Conservation (phyloP, 2,888 invertebrate species). For the Trichogramma evanescens region DNA sequence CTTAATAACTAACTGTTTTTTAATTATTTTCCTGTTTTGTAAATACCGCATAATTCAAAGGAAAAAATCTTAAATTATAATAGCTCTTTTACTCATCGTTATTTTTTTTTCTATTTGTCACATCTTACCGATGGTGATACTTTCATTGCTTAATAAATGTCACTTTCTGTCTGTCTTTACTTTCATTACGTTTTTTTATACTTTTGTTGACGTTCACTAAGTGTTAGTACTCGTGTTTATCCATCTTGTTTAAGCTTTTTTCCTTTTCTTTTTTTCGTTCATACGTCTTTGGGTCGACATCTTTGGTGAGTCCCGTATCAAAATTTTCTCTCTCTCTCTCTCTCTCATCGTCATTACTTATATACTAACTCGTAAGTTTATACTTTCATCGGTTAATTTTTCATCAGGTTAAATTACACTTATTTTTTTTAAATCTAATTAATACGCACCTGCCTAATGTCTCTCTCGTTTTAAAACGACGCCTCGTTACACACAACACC, state of each 20-base stretch:
- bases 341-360: background rate
- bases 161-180: conserved; percentile 2
- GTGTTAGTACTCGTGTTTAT: background rate
- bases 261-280: conserved; percentile 12
- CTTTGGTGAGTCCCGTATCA: conserved; percentile 32
- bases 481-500: too few species aligned
- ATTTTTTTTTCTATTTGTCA: conserved; percentile 7
- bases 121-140: conserved; percentile 12
- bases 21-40: background rate
- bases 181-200: conserved; percentile 1
- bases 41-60: background rate
- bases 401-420: too few species aligned
- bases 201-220: background rate
- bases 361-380: background rate
- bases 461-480: too few species aligned
- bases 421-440: background rate
- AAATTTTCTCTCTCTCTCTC: conserved; percentile 4
- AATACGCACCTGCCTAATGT: conserved; percentile 3
- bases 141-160: conserved; percentile 11
- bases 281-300: conserved; percentile 36
- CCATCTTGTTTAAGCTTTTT: conserved; percentile 10
- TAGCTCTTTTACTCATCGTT: conserved; percentile 4
- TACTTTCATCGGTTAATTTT: conserved; percentile 15
- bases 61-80: conserved; percentile 15
- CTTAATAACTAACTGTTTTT: conserved; percentile 4